Evolutionary conservation across 92 coral and sea anemone genomes (phyloP), one percentile per base, ranked within the genome.

Genomic region (Porites divaricata): DNA sequence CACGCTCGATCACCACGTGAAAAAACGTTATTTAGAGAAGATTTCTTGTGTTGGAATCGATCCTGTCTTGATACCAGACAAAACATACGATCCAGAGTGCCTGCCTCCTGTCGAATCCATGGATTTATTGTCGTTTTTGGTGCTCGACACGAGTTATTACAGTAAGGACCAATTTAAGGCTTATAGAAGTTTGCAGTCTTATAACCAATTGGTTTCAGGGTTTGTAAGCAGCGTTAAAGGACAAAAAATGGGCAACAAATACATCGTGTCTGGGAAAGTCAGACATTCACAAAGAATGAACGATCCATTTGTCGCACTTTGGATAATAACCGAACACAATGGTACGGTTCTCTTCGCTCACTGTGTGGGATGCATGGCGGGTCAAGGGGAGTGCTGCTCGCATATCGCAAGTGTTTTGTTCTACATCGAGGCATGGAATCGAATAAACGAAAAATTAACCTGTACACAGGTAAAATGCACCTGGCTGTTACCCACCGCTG

Each of bases 371-470:
- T 89, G 90, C 81, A 86, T 72, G 90, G 90, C 93, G 61, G 93
- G 93, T 24, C 93, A 74, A 74, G 93, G 84, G 66, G 90, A 89
- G 80, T 79, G 86, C 81, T 89, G 90, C 73, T 89, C 90, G 28
- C 90, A 89, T 52, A 76, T 89, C 14, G 91, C 91, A 28, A 90
- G 89, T 70, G 74, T 83, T 26, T 73, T 90, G n/a, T 90, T 82
- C 65, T 90, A 83, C 81, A 70, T 87, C 59, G 91, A 90, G 64
- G 80, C 91, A 51, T 74, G 70, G 61, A 87, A 73, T 68, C 68
- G 90, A 28, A 57, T 87, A 48, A 77, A 67, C 67, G 81, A 72
- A 63, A 86, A 86, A 28, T 66, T 69, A 67, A 72, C 90, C 20
- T 86, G 90, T 57, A 79, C 86, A 20, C 72, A 86, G 72, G 63